Evolutionary conservation across 2,888 invertebrate genomes (phyloP).

Genomic region (Phytoseiulus persimilis): DNA sequence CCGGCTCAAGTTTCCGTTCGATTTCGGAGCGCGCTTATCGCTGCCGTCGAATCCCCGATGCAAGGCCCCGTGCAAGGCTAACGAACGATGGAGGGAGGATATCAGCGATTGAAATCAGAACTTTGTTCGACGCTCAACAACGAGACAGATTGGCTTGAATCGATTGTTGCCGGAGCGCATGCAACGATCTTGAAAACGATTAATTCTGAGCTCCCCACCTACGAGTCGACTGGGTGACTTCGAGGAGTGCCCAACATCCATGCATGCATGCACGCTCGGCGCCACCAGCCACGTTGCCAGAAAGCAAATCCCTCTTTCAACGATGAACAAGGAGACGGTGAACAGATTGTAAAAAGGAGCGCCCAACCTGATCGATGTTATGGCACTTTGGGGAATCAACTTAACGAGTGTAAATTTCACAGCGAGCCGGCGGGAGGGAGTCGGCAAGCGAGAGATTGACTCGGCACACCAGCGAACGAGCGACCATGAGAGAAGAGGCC

Average conservation of each 20-base stretch:
- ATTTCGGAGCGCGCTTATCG: neutral
- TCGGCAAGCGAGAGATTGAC: neutral
- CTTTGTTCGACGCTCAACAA: neutral
- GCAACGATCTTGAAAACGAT: conserved; percentile 38
- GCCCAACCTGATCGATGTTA: conserved; percentile 38
- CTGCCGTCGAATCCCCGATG: neutral
- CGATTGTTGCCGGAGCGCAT: conserved; percentile 14
- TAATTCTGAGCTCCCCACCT: neutral
- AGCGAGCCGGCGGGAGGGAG: neutral
- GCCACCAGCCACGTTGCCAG: neutral
- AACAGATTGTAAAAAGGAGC: conserved; percentile 32
- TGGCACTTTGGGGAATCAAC: conserved; percentile 37
- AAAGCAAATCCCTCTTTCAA: neutral
- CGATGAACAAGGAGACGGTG: conserved; percentile 5
- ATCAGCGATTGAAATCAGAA: neutral
- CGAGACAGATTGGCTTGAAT: conserved; percentile 31
- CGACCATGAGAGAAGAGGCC: neutral
- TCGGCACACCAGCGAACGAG: neutral
- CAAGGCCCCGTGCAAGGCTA: neutral
- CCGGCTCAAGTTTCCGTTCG: neutral
- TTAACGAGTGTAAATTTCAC: conserved; percentile 38
- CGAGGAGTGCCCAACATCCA: neutral
- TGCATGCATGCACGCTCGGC: neutral
- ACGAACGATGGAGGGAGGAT: neutral
- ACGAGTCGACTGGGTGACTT: neutral